Evolutionary conservation across 2,113 vertebrate genomes (phyloP).

Genomic region (Chelonoidis abingdonii): DNA sequence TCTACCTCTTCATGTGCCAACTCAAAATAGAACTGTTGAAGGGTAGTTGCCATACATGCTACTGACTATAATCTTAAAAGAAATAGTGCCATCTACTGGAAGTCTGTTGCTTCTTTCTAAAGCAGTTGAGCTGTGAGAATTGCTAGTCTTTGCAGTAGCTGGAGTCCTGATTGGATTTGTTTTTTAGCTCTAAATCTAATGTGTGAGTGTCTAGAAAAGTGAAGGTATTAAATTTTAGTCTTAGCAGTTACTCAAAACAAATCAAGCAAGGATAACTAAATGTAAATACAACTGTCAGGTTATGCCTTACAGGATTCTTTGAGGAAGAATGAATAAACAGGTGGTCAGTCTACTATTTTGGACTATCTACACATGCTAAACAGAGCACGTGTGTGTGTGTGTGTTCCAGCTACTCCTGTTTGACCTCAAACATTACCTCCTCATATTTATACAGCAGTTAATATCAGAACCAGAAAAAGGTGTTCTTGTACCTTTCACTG

Average conservation of each 20-base stretch:
- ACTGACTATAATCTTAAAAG: not conserved
- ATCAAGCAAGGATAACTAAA: not conserved
- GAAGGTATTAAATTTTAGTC: not conserved
- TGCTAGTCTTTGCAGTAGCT: not conserved
- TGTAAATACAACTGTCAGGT: accelerated
- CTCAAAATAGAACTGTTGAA: not conserved
- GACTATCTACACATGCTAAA: not conserved
- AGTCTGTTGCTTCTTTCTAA: not conserved
- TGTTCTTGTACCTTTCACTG: not conserved
- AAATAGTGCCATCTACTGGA: constrained; percentile 56
- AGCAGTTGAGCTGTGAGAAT: accelerated
- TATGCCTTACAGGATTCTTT: not conserved
- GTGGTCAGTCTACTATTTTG: not conserved
- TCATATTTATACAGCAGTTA: not conserved
- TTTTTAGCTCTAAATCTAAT: not conserved
- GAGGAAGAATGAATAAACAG: not conserved
- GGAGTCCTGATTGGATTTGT: not conserved
- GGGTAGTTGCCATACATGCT: not conserved
- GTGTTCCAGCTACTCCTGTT: not conserved
- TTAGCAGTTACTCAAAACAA: accelerated
- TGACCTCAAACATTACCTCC: not conserved
- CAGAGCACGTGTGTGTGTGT: not conserved
- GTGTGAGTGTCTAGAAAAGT: accelerated
- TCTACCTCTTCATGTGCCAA: not conserved
- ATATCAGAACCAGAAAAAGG: not conserved